These are phyloP conservation scores for Tetrax tetrax DNA, from an alignment of 2,113 vertebrate species.

Conservation along the genomic window DNA sequence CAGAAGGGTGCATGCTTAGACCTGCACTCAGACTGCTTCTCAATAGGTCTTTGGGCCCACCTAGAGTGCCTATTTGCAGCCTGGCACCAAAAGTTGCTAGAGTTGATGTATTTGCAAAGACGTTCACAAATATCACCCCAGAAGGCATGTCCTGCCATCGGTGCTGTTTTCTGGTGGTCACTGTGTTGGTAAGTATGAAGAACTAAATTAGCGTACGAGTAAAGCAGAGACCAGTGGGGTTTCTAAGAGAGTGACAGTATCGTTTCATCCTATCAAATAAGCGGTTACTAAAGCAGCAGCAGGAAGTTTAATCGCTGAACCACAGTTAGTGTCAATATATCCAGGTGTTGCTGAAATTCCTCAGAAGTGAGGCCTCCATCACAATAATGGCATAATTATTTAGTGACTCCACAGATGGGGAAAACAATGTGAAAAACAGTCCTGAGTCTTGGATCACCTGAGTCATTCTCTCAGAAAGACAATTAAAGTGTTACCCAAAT, in stretches of 20 bases:
- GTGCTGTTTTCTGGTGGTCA: not conserved
- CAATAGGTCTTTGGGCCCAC: not conserved
- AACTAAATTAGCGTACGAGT: not conserved
- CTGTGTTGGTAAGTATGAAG: not conserved
- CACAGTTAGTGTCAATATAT: not conserved
- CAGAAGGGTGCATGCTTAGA: not conserved
- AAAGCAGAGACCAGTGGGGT: not conserved
- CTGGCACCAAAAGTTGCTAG: not conserved
- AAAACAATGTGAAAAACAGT: constrained; percentile 19
- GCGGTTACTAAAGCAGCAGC: not conserved
- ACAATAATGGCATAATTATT: not conserved
- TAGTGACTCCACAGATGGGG: not conserved
- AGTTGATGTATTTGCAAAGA: not conserved
- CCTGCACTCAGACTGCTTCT: not conserved
- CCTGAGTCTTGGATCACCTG: not conserved
- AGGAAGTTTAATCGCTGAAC: not conserved
- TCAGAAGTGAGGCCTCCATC: not conserved
- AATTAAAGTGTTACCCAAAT: not conserved
- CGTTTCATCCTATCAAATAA: not conserved
- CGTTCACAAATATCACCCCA: not conserved
- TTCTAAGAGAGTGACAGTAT: not conserved
- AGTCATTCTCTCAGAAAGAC: constrained; percentile 3
- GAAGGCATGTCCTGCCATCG: not conserved
- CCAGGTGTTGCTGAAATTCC: constrained; percentile 9
- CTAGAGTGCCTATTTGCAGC: not conserved